A percentile compares a stretch with the other conserved stretches of the same genome.
Conservation (phyloP, 23 tunicate species). For the Phallusia fumigata region DNA sequence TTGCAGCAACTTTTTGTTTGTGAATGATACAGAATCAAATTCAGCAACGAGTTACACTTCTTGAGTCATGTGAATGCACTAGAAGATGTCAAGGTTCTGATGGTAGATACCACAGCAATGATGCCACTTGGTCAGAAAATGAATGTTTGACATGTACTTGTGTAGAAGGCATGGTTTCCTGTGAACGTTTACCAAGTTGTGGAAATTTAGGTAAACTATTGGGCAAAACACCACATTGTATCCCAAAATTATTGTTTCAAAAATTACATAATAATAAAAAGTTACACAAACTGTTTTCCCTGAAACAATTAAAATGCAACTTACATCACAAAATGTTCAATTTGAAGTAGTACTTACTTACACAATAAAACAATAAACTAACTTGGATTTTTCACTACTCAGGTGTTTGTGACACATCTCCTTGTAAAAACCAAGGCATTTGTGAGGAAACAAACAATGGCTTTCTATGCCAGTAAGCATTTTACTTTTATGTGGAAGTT, state of each 20-base stretch:
- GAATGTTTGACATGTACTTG: conserved; percentile 50
- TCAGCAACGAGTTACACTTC: conserved; percentile 19
- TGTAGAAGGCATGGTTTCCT: conserved; percentile 22
- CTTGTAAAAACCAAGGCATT: conserved; percentile 45
- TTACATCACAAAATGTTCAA: no score
- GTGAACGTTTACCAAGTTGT: not conserved
- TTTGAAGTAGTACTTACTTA: no score
- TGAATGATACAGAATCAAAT: conserved; percentile 16
- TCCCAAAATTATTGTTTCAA: no score
- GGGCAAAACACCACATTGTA: no score
- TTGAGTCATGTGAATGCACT: conserved; percentile 66
- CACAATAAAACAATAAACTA: no score
- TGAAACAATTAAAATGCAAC: no score
- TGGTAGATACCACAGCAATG: conserved; percentile 24
- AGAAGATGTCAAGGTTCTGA: conserved; percentile 18
- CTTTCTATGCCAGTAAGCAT: conserved; percentile 37
- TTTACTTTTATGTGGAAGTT: not conserved
- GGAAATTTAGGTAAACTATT: not conserved
- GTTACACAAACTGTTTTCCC: no score
- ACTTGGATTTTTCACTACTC: not conserved
- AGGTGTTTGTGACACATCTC: conserved; percentile 5
- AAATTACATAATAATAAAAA: no score
- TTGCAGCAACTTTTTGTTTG: no score
- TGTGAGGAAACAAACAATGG: conserved; percentile 31
- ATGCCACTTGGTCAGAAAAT: conserved; percentile 34